These are phyloP conservation scores for Gastrophryne carolinensis DNA, from an alignment of 2,797 vertebrate species.

Conservation along the genomic window DNA sequence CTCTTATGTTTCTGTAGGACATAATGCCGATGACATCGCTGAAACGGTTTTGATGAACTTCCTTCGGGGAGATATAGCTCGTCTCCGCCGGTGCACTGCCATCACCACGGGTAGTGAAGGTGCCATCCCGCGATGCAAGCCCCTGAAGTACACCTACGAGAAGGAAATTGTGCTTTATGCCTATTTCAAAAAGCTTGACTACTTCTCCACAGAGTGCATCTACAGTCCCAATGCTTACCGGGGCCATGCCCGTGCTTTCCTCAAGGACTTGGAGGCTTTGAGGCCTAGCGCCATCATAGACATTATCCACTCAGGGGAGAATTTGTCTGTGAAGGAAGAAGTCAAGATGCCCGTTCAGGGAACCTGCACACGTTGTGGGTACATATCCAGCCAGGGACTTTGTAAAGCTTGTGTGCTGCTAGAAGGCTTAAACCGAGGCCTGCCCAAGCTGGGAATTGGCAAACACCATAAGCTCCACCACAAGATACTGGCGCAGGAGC, in stretches of 20 bases:
- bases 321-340: conserved; percentile 76
- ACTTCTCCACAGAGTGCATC: conserved; percentile 88
- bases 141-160: conserved; percentile 86
- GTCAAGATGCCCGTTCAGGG: conserved; percentile 72
- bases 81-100: conserved; percentile 78
- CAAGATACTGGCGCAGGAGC: conserved; percentile 72
- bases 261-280: conserved; percentile 78
- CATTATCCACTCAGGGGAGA: conserved; percentile 85
- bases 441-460: conserved; percentile 83
- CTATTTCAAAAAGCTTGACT: conserved; percentile 86
- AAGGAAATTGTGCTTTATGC: conserved; percentile 93
- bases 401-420: conserved; percentile 87
- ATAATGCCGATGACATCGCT: conserved; percentile 85
- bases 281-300: conserved; percentile 82
- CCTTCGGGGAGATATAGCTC: conserved; percentile 81
- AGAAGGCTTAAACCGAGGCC: conserved; percentile 82
- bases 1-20: conserved; percentile 65
- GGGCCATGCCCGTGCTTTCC: conserved; percentile 78
- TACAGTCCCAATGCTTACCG: conserved; percentile 92
- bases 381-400: conserved; percentile 83
- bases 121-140: conserved; percentile 82
- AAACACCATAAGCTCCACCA: conserved; percentile 78
- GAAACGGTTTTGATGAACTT: conserved; percentile 91
- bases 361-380: conserved; percentile 79
- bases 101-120: conserved; percentile 77